Base-by-base conservation (phyloP, 1,140 invertebrate genomes). In the Aethina tumida region DNA sequence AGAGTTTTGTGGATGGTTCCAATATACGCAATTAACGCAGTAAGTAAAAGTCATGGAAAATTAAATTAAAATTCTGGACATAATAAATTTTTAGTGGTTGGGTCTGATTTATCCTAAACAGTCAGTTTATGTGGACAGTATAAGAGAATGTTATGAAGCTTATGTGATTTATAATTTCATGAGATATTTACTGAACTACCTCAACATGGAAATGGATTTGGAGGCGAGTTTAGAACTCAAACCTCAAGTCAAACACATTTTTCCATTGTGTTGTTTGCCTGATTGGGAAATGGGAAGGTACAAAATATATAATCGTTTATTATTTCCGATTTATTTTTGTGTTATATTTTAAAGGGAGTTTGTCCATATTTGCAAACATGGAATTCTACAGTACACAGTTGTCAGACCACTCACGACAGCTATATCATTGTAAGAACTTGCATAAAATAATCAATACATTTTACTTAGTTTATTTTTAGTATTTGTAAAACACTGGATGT, bases 81-180 rank as follows among this genome's bases (percentile, higher is more conserved):
- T 32, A 39, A 35, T 43, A 29, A 38, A 45, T 39, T 69, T 71
- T 44, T 59, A 89, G 84, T 90, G 84, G 84, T 67, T 91, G 43
- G 84, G 84, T 26, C 60, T 90, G 26, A 67, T 83, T 16, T 85
- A 85, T 65, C 87, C 88, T 12, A 68, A 78, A 49, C 76, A 81
- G 44, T 86, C 87, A 12, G 90, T 96, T 40, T 96, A 95, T 58
- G 72, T 95, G 53, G 90, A 97, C 58, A 89, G 87, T 49, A 60
- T 89, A 16, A 70, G 92, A 63, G 92, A 97, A 69, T 96, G 91
- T 60, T 97, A 97, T 59, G 93, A 97, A 67, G 84, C 83, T 7
- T 96, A 93, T 74, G 92, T 95, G 0, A 97, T 97, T 53, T 97
- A 97, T 58, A 96, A 94, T 67, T 97, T 97, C 58, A 93, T 97